Evolutionary conservation across 2,113 vertebrate species (phyloP), one percentile per base, ranked within the genome.

Genomic region (Cyanocitta stelleri): DNA sequence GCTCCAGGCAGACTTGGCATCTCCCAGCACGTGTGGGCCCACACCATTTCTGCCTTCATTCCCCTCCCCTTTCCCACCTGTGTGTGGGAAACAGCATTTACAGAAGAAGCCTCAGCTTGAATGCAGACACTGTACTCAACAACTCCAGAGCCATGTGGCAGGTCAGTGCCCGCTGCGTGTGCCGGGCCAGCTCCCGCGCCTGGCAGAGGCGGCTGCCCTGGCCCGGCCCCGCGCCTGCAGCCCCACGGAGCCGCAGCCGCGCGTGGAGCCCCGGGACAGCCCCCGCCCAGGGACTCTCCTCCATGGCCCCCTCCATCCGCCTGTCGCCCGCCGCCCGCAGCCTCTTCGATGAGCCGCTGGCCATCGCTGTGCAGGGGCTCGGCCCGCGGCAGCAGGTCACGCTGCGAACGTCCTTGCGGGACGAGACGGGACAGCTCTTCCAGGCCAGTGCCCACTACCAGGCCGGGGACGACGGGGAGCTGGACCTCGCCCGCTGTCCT

Each of bases 311-410:
- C 27, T 15, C 56, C 1, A 2, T 98, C 82, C 44, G 1, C 10
- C 26, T 98, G 58, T 91, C 92, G 24, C 98, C 97, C 3, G 64
- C 88, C 17, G 11, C 67, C 69, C 72, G 87, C 92, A 93, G 97
- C 92, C 35, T 94, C 67, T 98, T 97, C 87, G 98, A 98, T 24
- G 52, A 97, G 95, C 98, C 98, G 19, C 72, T 98, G 91, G 92
- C 55, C 75, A 90, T 98, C 62, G 3, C 37, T 3, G 97, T 97
- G 87, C 66, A 41, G 58, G 97, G 95, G 16, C 97, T 98, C 10
- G 48, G 64, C 29, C 97, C 96, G 15, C 64, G 56, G 37, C 97
- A 98, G 93, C 82, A 7, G 32, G 96, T 98, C 73, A 98, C 95
- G 7, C 95, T 98, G 62, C 93, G 86, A 24, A 16, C 90, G 10